A percentile compares a stretch with the other conserved stretches of the same genome.
Conservation (phyloP, 2,113 vertebrate species). For the Rattus norvegicus region GRCr8 NC_086033.1:24794501-24795000, state of each 20-base stretch:
- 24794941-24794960: too few relatives aligned
- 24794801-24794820: too few relatives aligned
- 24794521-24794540: conserved; percentile 9
- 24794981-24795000: too few relatives aligned
- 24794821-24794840: too few relatives aligned
- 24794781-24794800: too few relatives aligned
- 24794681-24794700: neutral
- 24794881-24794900: too few relatives aligned
- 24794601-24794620: conserved; percentile 45
- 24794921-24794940: too few relatives aligned
- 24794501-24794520: neutral
- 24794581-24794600: conserved; percentile 14
- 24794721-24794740: neutral
- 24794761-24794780: too few relatives aligned
- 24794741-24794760: neutral
- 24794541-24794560: neutral
- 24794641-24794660: neutral
- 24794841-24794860: too few relatives aligned
- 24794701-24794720: neutral
- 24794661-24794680: neutral
- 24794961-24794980: too few relatives aligned
- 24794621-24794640: conserved; percentile 5
- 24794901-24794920: too few relatives aligned
- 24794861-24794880: too few relatives aligned
- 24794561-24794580: conserved; percentile 56